These are phyloP conservation scores for Tapirus indicus DNA, from an alignment of 2,797 vertebrate genomes.

Conservation along the genomic window DNA sequence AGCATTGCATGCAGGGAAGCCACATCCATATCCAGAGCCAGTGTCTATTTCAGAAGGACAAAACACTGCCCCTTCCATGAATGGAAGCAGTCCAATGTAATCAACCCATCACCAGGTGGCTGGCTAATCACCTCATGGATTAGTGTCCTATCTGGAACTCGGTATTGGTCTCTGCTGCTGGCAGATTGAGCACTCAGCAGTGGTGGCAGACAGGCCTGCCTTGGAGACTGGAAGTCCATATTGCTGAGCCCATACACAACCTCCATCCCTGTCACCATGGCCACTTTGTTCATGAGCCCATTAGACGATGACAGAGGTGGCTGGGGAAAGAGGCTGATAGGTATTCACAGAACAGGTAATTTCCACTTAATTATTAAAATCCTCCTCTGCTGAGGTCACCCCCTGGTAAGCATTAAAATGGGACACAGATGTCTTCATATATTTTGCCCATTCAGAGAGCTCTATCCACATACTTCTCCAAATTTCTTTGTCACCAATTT, in stretches of 20 bases:
- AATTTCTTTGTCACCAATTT: neutral
- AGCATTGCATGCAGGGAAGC: neutral
- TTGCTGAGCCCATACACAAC: neutral
- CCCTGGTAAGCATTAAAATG: neutral
- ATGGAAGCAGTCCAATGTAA: neutral
- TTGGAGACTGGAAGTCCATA: neutral
- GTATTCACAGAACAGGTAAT: neutral
- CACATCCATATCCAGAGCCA: neutral
- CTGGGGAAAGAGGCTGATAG: neutral
- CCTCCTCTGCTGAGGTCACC: neutral
- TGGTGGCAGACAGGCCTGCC: neutral
- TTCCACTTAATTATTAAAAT: neutral
- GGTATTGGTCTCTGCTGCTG: neutral
- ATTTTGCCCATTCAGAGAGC: neutral
- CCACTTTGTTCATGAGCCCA: neutral
- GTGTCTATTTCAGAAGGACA: neutral
- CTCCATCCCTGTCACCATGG: neutral
- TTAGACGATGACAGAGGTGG: neutral
- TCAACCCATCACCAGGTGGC: neutral
- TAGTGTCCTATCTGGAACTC: neutral
- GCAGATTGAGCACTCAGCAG: neutral
- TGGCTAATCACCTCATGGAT: neutral
- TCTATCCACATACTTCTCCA: neutral
- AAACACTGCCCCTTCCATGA: neutral
- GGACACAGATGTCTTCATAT: neutral